Conservation (phyloP, 1,140 invertebrate species). For the Epicauta chinensis region DNA sequence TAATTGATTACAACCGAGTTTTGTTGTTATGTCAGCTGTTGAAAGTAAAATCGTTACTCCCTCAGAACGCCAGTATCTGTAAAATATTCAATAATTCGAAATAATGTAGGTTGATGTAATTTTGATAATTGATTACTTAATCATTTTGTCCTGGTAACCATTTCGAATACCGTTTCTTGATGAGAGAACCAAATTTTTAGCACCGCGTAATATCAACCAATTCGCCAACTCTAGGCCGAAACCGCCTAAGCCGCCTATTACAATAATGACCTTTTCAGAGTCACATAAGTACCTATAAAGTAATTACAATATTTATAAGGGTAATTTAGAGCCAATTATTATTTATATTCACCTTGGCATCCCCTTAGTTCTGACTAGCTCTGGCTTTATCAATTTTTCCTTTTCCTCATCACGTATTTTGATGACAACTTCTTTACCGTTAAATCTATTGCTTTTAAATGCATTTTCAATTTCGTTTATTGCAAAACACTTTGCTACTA, state of each 20-base stretch:
- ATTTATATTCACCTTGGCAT: too few species aligned
- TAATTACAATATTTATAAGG: too few species aligned
- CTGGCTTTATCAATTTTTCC: too few species aligned
- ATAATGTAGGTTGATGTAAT: background rate
- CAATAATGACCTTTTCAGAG: constrained; percentile 51
- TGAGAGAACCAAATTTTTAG: constrained; percentile 69
- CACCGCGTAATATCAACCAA: constrained; percentile 74
- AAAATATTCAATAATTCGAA: background rate
- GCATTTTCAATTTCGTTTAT: too few species aligned
- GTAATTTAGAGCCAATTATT: too few species aligned
- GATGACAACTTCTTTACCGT: too few species aligned
- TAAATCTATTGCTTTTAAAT: too few species aligned
- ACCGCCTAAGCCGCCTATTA: constrained; percentile 75
- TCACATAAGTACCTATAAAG: constrained; percentile 33
- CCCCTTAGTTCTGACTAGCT: too few species aligned
- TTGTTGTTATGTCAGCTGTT: constrained; percentile 45
- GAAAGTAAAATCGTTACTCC: constrained; percentile 48
- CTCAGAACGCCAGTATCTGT: constrained; percentile 49
- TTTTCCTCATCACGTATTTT: too few species aligned
- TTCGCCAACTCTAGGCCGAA: too few species aligned
- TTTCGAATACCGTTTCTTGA: constrained; percentile 70
- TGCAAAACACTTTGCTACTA: constrained; percentile 67
- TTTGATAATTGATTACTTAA: constrained; percentile 49
- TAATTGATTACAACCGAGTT: constrained; percentile 49
- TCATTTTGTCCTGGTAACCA: constrained; percentile 68